phyloP scores from a whole-genome alignment of 2,797 vertebrate genomes.

The Notolabrus celidotus region DNA sequence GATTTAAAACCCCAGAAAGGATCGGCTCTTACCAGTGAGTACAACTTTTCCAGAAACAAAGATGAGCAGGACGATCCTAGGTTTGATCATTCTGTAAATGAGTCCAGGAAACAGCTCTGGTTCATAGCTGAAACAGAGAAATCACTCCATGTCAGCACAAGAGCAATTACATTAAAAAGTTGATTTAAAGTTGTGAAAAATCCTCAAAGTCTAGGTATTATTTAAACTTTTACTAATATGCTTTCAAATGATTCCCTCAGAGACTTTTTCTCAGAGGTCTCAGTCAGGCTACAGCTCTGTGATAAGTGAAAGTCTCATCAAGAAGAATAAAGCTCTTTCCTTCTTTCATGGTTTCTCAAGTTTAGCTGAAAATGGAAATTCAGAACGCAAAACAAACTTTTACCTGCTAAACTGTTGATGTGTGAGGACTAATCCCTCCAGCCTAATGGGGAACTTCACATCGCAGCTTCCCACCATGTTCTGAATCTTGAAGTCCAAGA shows the following conservation, averaged over 20 bases:
- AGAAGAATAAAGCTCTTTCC: no score
- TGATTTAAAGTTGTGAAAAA: no score
- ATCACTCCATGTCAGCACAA: neutral
- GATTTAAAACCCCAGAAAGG: neutral
- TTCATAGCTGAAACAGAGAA: conserved; percentile 89
- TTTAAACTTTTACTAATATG: no score
- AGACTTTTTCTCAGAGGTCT: no score
- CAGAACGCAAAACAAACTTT: conserved; percentile 12
- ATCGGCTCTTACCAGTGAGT: conserved; percentile 91
- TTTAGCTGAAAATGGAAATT: neutral
- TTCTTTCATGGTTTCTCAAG: no score
- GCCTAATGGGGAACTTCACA: conserved; percentile 97
- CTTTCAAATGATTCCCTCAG: no score
- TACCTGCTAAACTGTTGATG: conserved; percentile 99
- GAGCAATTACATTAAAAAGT: no score
- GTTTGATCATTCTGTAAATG: conserved; percentile 99
- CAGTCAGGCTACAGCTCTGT: no score
- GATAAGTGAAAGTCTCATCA: no score
- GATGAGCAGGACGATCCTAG: conserved; percentile 98
- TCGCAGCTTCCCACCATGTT: conserved; percentile 99
- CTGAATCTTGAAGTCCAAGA: conserved; percentile 99
- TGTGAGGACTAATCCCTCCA: conserved; percentile 97
- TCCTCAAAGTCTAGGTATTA: no score
- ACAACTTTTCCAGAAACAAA: conserved; percentile 99
- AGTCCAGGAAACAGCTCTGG: conserved; percentile 98